Evolutionary conservation across 2,888 invertebrate genomes (phyloP).

Genomic region (Liposcelis brunnea): DNA sequence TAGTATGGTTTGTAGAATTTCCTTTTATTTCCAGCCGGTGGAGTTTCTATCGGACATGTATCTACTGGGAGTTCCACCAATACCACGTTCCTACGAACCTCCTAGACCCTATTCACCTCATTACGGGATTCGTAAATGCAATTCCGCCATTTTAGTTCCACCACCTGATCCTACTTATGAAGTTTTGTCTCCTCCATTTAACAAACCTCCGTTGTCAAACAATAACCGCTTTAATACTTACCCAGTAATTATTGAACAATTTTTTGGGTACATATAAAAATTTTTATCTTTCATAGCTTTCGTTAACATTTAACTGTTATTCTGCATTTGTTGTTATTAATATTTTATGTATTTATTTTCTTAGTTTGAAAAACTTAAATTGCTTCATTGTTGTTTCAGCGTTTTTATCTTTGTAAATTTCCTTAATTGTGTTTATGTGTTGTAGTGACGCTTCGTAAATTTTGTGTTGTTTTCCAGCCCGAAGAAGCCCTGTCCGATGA

Average conservation of each 20-base stretch:
- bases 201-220: too few relatives aligned
- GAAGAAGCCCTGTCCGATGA: slow-evolving; percentile 94
- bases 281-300: slow-evolving; percentile 6
- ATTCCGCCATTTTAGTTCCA: not conserved
- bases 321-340: slow-evolving; percentile 9
- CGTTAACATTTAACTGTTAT: slow-evolving; percentile 7
- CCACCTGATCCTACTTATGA: not conserved
- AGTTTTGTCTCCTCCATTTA: not conserved
- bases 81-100: slow-evolving; percentile 29
- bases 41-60: slow-evolving; percentile 62
- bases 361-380: slow-evolving; percentile 16
- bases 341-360: slow-evolving; percentile 12
- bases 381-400: slow-evolving; percentile 18
- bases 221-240: slow-evolving; percentile 11
- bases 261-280: slow-evolving; percentile 34
- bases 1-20: too few relatives aligned
- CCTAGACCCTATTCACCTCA: not conserved
- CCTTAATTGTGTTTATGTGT: slow-evolving; percentile 16
- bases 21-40: slow-evolving; percentile 42
- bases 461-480: slow-evolving; percentile 43
- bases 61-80: slow-evolving; percentile 34
- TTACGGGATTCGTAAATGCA: not conserved
- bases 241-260: slow-evolving; percentile 31
- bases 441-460: too few relatives aligned
- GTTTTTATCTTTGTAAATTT: slow-evolving; percentile 10